Evolutionary conservation across 2,888 invertebrate species (phyloP), one percentile per base, ranked within the genome.

Genomic region (Idaea straminata): DNA sequence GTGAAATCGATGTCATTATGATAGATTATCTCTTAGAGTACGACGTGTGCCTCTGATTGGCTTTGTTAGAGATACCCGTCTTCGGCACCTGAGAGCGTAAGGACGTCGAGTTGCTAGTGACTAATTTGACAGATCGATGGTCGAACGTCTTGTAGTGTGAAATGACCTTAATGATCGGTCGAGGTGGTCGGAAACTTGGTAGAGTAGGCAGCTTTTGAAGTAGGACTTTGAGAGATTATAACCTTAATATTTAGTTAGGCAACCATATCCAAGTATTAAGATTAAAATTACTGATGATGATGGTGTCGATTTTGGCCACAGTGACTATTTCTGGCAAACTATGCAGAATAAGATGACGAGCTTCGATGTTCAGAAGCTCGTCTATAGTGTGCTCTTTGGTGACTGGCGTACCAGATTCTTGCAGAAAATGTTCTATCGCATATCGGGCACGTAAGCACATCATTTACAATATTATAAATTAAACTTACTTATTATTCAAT

Each of bases 51-150:
- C 78, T 77, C 83, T 88, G 90, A 91, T 92, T 92, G 89, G 91
- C 91, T 91, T 92, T 89, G 91, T 92, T 92, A 92, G 87, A 73
- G 70, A 76, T 78, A 83, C 81, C 74, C 85, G 83, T 87, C 87
- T 87, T 89, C 85, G 79, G 82, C 86, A 84, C 84, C 85, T 85
- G 84, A 83, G 87, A 83, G 83, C 79, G 77, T 78, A 84, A 71
- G 81, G 73, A 74, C 74, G 25, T 25, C 25, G 47, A 47, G 72
- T 67, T 72, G 77, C 77, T 75, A 75, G 80, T 77, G 80, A 86
- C 88, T 91, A 91, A 92, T 89, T 91, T 92, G 91, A 92, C 87
- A 88, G 91, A 91, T 92, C 91, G 90, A 86, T 88, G 87, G 84
- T 85, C 76, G 74, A 71, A 73, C 72, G 74, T 74, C 78, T 80